Evolutionary conservation across 2,888 invertebrate genomes (phyloP), one percentile per base, ranked within the genome.

Genomic region (Volucella zonaria): DNA sequence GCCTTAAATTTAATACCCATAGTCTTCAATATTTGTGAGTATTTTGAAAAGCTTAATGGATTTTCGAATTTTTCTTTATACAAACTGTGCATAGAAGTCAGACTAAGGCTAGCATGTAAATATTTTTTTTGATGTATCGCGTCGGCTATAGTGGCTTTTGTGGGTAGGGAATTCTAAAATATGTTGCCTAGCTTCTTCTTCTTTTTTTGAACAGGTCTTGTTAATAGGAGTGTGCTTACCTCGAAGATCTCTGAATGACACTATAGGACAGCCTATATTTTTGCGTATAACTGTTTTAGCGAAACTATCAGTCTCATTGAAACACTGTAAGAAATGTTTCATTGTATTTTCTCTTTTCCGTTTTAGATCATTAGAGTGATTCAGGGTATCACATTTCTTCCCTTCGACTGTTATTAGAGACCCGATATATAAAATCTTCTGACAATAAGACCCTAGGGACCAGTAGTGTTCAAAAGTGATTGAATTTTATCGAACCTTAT

Each of bases 241-340:
- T 49, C 59, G 31, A 23, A 49, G 18, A 58, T 68, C 62, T 56
- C 68, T 45, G 54, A 67, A 54, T 67, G 71, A 52, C 40, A 62
- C 61, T 54, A 38, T 61, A n/a, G 67, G 67, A 54, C 67, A 67
- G 9, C 23, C 42, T 54, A 73, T 43, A 59, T 78, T 67, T 73
- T 73, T 68, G 42, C 51, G 47, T 23, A 83, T 74, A 11, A 68
- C 67, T 18, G 61, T 64, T 58, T 51, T 68, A 11, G 73, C 3
- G 18, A 82, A 74, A 56, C 76, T 68, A 11, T 76, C 76, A 47
- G 79, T 80, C 51, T 80, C 85, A 56, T 45, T 61, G 62, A 85
- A 85, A 47, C 80, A 80, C 31, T 68, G 56, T 12, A 43, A 31
- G 73, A 81, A 80, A 68, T 74, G 68, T 68, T 15, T 62, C 43